Conservation (phyloP, 2,113 vertebrate species). For the Lamprologus ornatipinnis region DNA sequence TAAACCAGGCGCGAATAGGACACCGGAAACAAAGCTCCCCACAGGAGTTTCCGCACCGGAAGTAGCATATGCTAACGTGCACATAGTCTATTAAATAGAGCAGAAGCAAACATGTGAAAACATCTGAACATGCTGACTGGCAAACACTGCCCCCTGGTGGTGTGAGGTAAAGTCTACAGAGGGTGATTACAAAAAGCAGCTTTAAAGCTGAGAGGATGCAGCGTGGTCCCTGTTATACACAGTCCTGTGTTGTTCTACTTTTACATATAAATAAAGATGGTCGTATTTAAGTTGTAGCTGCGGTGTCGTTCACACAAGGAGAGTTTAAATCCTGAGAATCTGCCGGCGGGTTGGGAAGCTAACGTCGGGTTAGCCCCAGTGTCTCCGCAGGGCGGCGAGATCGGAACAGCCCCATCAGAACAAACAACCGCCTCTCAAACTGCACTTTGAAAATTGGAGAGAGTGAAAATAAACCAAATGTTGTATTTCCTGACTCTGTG, state of each 20-base stretch:
- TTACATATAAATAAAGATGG: background rate
- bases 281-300: background rate
- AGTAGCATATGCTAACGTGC: too few relatives aligned
- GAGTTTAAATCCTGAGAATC: background rate
- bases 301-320: background rate
- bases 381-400: accelerated
- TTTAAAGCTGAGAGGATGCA: background rate
- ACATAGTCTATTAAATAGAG: accelerated
- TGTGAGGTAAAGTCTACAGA: background rate
- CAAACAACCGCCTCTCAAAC: background rate
- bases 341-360: background rate
- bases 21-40: too few relatives aligned
- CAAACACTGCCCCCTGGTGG: background rate
- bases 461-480: background rate
- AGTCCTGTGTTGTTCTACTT: background rate
- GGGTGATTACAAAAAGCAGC: background rate
- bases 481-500: background rate
- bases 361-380: background rate
- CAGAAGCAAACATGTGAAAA: background rate
- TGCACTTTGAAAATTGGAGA: background rate
- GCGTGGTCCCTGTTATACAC: background rate
- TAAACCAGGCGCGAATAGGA: accelerated
- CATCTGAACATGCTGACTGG: background rate
- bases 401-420: accelerated
- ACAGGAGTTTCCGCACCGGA: too few relatives aligned